A percentile compares a stretch with the other conserved stretches of the same genome.
phyloP scores from a whole-genome alignment of 2,113 vertebrate species.

The Otis tarda region DNA sequence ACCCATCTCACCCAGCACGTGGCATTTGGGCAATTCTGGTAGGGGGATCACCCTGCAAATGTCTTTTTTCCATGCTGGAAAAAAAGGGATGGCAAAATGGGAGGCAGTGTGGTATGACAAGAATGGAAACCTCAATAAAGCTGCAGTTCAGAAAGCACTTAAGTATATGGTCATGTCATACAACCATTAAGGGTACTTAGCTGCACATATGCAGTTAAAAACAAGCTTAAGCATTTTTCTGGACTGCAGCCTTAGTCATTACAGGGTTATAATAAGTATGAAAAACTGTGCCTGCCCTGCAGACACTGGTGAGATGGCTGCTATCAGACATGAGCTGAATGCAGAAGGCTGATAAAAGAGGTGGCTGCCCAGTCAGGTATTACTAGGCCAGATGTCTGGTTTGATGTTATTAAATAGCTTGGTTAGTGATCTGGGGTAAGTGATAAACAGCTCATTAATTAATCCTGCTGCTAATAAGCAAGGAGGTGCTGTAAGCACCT shows the following conservation, averaged over 20 bases:
- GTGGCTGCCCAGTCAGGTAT: neutral
- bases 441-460: conserved; percentile 19
- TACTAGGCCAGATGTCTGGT: neutral
- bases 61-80: neutral
- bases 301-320: neutral
- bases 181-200: neutral
- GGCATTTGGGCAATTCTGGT: neutral
- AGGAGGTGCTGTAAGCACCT: neutral
- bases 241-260: neutral
- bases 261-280: neutral
- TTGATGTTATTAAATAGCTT: conserved; percentile 17
- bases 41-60: neutral
- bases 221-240: neutral
- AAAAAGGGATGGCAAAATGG: neutral
- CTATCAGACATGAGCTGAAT: neutral
- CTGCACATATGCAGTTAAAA: neutral
- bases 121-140: neutral
- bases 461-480: neutral
- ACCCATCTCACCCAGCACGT: neutral
- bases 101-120: neutral
- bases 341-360: neutral
- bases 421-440: neutral
- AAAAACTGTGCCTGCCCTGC: neutral
- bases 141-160: neutral
- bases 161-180: neutral